phyloP scores from a whole-genome alignment of 35 echinoderm and acorn worm species.

The Ophiothrix spiculata region DNA sequence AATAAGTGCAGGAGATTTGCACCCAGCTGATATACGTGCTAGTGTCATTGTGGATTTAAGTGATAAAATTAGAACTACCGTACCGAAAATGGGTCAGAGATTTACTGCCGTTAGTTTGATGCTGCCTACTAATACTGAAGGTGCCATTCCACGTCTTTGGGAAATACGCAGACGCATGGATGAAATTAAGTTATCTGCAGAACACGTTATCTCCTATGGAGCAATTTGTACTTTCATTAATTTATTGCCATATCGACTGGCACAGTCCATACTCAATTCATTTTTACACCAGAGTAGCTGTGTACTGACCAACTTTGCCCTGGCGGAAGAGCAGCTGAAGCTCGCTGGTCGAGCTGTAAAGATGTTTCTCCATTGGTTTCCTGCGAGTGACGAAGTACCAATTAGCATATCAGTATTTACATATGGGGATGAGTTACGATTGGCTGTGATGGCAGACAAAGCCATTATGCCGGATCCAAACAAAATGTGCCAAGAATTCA shows the following conservation, averaged over 20 bases:
- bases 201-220: constrained; percentile 39
- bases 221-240: constrained; percentile 24
- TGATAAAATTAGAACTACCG: background rate
- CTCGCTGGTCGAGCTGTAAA: constrained; percentile 27
- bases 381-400: constrained; percentile 36
- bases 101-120: constrained; percentile 18
- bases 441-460: constrained; percentile 37
- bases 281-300: constrained; percentile 40
- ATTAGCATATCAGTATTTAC: constrained; percentile 50
- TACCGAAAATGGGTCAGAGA: constrained; percentile 21
- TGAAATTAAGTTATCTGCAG: constrained; percentile 47
- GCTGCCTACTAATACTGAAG: constrained; percentile 50
- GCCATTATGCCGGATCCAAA: constrained; percentile 43
- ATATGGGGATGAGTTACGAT: constrained; percentile 45
- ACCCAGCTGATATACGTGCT: constrained; percentile 40
- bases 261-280: constrained; percentile 13
- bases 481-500: constrained; percentile 23
- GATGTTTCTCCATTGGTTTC: constrained; percentile 39
- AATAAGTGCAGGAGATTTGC: background rate
- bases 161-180: constrained; percentile 37
- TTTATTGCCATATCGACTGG: constrained; percentile 24
- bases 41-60: constrained; percentile 43
- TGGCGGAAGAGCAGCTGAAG: constrained; percentile 9
- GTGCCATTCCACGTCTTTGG: constrained; percentile 54
- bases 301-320: constrained; percentile 40